Evolutionary conservation across 37 sponge, comb jelly and placozoan species (phyloP).

Genomic region (Haliclona indistincta): DNA sequence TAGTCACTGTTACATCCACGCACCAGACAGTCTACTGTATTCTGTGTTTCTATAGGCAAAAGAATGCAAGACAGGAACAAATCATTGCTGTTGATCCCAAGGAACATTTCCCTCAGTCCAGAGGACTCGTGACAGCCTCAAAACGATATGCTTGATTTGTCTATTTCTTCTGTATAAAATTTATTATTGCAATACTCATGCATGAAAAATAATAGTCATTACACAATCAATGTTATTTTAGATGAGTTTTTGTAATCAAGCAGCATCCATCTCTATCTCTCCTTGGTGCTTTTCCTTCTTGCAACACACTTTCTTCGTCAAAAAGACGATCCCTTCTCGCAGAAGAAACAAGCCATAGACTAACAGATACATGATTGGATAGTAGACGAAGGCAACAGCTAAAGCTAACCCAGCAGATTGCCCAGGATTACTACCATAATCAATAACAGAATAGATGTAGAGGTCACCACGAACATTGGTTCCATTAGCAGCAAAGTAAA

Average conservation of each 20-base stretch:
- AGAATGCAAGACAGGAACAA: background rate
- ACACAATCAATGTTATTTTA: too few species aligned
- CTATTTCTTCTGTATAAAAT: too few species aligned
- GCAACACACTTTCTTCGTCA: background rate
- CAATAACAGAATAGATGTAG: conserved; percentile 57
- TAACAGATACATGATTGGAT: conserved; percentile 54
- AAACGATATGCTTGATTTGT: background rate
- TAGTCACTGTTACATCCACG: too few species aligned
- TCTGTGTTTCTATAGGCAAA: background rate
- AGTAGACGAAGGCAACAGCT: conserved; percentile 10
- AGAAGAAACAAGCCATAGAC: background rate
- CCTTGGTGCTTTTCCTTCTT: background rate
- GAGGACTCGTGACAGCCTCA: conserved; percentile 63
- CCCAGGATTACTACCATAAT: conserved; percentile 53
- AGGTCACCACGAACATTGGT: conserved; percentile 28
- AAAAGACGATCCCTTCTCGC: background rate
- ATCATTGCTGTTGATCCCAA: background rate
- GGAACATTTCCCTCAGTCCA: conserved; percentile 46
- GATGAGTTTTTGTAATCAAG: too few species aligned
- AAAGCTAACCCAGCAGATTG: conserved; percentile 17
- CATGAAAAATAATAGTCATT: too few species aligned
- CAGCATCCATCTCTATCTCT: background rate
- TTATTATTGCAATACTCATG: too few species aligned
- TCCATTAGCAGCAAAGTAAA: conserved; percentile 65
- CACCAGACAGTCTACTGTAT: too few species aligned